Evolutionary conservation across 64 coral and sea anemone species (phyloP).

Genomic region (Montipora efflorescens): DNA sequence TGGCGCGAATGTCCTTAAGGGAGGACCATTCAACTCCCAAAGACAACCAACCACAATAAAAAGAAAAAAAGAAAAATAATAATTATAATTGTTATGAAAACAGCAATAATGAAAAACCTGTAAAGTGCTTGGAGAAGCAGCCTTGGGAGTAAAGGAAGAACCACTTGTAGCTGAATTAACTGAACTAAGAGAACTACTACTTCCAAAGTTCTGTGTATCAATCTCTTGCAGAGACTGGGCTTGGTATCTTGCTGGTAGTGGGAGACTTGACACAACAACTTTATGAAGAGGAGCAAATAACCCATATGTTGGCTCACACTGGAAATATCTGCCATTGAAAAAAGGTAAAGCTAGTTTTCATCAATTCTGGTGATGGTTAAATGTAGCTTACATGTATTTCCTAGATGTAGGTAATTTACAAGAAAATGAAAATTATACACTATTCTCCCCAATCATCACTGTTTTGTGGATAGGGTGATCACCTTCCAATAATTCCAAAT

Average conservation of each 20-base stretch:
- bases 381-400: no score
- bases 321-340: slow-evolving; percentile 53
- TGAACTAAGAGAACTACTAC: slow-evolving; percentile 53
- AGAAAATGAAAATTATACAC: no score
- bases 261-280: slow-evolving; percentile 52
- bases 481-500: no score
- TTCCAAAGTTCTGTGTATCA: slow-evolving; percentile 3
- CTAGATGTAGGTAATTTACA: no score
- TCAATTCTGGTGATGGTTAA: no score
- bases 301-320: slow-evolving; percentile 64
- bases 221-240: slow-evolving; percentile 5
- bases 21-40: no score
- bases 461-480: no score
- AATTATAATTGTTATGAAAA: neutral
- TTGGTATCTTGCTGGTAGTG: slow-evolving; percentile 43
- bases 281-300: slow-evolving; percentile 77
- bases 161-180: slow-evolving; percentile 18
- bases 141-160: neutral
- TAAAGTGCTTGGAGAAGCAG: slow-evolving; percentile 1
- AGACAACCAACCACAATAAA: neutral
- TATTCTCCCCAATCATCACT: no score
- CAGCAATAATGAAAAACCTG: neutral
- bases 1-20: no score
- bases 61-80: neutral
- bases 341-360: no score